Evolutionary conservation across 2,888 invertebrate species (phyloP).

Genomic region (Vannuccia rotundouncinata): DNA sequence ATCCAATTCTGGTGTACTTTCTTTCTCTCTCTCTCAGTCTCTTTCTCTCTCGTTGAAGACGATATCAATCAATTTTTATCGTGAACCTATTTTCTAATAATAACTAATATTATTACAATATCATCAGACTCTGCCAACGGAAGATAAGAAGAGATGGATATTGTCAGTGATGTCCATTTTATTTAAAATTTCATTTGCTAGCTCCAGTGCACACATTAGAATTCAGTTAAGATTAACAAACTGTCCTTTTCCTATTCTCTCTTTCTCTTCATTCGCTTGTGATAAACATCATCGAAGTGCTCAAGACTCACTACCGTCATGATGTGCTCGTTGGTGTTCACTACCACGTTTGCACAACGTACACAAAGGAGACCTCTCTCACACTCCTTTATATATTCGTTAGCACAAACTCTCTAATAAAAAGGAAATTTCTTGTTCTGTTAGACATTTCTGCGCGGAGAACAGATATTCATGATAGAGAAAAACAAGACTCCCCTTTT

Average conservation of each 20-base stretch:
- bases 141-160: too few species aligned
- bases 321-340: neutral
- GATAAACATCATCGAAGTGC: neutral
- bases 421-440: neutral
- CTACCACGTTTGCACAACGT: slow-evolving; percentile 12
- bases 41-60: too few species aligned
- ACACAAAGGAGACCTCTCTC: neutral
- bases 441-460: neutral
- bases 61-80: neutral
- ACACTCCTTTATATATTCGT: neutral
- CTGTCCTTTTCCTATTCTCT: neutral
- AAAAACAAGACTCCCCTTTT: too few species aligned
- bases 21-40: neutral
- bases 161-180: neutral
- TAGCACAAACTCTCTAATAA: neutral
- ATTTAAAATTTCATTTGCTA: neutral
- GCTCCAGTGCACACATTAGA: neutral
- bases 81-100: neutral
- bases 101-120: neutral
- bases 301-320: neutral
- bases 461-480: too few species aligned
- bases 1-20: slow-evolving; percentile 7
- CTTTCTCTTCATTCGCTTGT: neutral
- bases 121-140: neutral
- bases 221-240: neutral